phyloP scores from a whole-genome alignment of 2,888 invertebrate genomes.

The Actias luna region DNA sequence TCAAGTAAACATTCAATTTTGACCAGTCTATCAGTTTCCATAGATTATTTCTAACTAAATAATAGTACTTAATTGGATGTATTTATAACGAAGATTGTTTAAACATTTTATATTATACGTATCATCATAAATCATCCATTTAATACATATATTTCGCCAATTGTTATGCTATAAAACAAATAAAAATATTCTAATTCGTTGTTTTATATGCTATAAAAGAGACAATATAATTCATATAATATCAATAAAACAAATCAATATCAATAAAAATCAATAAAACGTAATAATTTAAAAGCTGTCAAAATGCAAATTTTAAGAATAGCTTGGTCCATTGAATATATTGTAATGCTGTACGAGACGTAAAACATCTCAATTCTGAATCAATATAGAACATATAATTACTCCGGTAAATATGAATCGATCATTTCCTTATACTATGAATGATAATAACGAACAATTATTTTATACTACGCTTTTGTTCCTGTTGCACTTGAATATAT shows the following conservation, averaged over 20 bases:
- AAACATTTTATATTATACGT: not conserved
- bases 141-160: not conserved
- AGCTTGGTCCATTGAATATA: constrained; percentile 6
- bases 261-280: no score
- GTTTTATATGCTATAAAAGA: not conserved
- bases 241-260: not conserved
- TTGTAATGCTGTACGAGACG: constrained; percentile 4
- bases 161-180: not conserved
- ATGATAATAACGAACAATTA: constrained; percentile 10
- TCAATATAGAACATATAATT: constrained; percentile 14
- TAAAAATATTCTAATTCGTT: not conserved
- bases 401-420: constrained; percentile 12
- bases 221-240: not conserved
- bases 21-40: not conserved
- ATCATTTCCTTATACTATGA: constrained; percentile 13
- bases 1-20: not conserved
- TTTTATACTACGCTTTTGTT: not conserved
- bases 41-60: not conserved
- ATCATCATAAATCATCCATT: not conserved
- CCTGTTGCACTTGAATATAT: not conserved
- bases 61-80: no score
- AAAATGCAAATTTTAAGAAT: constrained; percentile 15
- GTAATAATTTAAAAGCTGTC: constrained; percentile 12
- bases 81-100: not conserved
- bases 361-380: constrained; percentile 15